Base-by-base conservation (phyloP, 1,140 invertebrate species). In the Frieseomelitta varia region DNA sequence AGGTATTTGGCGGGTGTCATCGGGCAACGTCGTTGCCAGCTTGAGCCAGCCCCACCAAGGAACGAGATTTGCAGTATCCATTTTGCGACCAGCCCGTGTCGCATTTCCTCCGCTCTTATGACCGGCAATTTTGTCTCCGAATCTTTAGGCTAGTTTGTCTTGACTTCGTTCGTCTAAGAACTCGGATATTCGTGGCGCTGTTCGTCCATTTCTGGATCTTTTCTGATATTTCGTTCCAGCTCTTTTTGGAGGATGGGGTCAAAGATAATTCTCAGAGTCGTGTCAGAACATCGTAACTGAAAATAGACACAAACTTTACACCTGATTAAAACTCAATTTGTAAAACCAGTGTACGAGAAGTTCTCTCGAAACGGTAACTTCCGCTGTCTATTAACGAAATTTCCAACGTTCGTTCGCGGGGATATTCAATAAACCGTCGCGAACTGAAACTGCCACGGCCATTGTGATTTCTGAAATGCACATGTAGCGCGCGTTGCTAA, bases 1-100 rank as follows among this genome's bases (percentile, higher is more conserved):
- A 67, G 39, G 63, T 73, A 69, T 88, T 87, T 53, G 79, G 17
- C 55, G 47, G 55, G n/a, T 56, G 69, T 87, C 77, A 47, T 85
- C 73, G 34, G 10, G 74, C 19, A 47, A 76, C 63, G 19, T 74
- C 67, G 47, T 34, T 24, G 65, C 12, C 34, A 39, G 24, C 34
- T 19, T 27, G 73, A 30, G 30, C 30, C 30, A n/a, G 27, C 27
- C 2, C 17, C n/a, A 4, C 17, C 27, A 77, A 77, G 61, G 65
- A 71, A 61, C 65, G 19, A 17, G 81, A 79, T 83, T 83, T 71
- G 21, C 27, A 72, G 79, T 30, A 24, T 27, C 21, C 2, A 21
- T 61, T 47, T 47, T 30, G 1, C 69, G 12, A 11, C n/a, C 39
- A 39, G 34, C 27, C n/a, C 1, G 1, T 55, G 10, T 4, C 39